These are phyloP conservation scores for Drosophila willistoni DNA, from an alignment of 1,140 invertebrate genomes.

Conservation along the genomic window DNA sequence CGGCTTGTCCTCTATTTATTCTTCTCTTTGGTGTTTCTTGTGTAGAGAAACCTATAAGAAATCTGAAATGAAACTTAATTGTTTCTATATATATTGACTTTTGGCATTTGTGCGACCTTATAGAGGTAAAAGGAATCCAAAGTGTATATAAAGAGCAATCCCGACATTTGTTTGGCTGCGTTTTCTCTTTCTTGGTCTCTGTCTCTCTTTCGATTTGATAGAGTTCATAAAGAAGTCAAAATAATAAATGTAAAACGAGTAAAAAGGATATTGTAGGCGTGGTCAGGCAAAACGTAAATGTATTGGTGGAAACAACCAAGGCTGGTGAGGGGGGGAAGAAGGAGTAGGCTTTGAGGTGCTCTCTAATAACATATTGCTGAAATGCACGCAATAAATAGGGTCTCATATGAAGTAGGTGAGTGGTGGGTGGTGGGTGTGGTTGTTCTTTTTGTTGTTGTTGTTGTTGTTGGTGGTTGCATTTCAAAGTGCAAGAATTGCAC, in stretches of 20 bases:
- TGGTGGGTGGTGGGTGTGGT: not conserved
- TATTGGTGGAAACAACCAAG: too few relatives aligned
- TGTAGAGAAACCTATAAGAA: too few relatives aligned
- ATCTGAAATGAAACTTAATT: too few relatives aligned
- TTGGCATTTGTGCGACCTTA: too few relatives aligned
- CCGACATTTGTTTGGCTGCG: not conserved
- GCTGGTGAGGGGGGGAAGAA: too few relatives aligned
- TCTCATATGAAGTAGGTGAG: not conserved
- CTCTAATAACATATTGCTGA: constrained; percentile 58
- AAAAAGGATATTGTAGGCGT: constrained; percentile 33
- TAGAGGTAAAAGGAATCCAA: not conserved
- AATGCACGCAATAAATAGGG: constrained; percentile 48
- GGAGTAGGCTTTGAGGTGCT: not conserved
- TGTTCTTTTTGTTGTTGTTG: not conserved
- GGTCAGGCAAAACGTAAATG: not conserved
- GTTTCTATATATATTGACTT: too few relatives aligned
- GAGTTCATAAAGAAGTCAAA: too few relatives aligned
- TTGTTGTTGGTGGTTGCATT: constrained; percentile 12
- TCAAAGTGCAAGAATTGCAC: constrained; percentile 56
- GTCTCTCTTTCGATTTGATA: not conserved
- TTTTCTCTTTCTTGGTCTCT: not conserved
- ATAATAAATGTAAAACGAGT: not conserved
- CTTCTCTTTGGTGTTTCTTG: too few relatives aligned
- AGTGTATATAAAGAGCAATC: too few relatives aligned
- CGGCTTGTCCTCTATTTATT: too few relatives aligned